Base-by-base conservation (phyloP, 2,888 invertebrate species). In the Eupithecia vulgata region DNA sequence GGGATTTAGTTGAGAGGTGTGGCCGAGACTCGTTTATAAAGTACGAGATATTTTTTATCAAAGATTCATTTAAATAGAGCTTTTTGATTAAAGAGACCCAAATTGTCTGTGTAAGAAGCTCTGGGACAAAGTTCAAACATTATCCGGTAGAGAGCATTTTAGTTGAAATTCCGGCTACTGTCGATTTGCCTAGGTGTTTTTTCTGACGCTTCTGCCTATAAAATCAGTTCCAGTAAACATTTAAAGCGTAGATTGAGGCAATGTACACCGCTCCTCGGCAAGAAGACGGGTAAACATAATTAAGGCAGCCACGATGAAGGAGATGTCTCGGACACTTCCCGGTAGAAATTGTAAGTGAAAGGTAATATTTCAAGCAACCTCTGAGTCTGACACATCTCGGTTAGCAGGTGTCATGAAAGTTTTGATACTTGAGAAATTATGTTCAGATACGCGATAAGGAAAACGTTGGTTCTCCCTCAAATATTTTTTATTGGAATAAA, bases 241-340 rank as follows among this genome's bases (percentile, higher is more conserved):
- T 85, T 81, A 81, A 82, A 84, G 81, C 74, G 76, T 70, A 79
- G 82, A 83, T 82, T 84, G 83, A 80, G 82, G 83, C 83, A 71
- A 79, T 76, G 83, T 84, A 85, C 84, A 85, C 83, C 77, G 81
- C 81, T 82, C 82, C 82, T 81, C 81, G 80, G 81, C 80, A 84
- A 80, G 83, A 83, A 84, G 86, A 87, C 85, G 83, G 84, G 89
- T 86, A 90, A 91, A 91, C 88, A 88, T 90, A 90, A 91, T 92
- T 91, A 90, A 88, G 84, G 83, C 84, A 85, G 84, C 86, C 82
- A 85, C 82, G 85, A 86, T 91, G 87, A 86, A 89, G 80, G 81
- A 88, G 88, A 89, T 89, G 78, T 80, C 81, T 83, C 81, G 83
- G 82, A 86, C 86, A 86, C 85, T 83, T 82, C 80, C 83, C 81